phyloP scores from a whole-genome alignment of 1,140 invertebrate species.

The Bilobella aurantiaca region DNA sequence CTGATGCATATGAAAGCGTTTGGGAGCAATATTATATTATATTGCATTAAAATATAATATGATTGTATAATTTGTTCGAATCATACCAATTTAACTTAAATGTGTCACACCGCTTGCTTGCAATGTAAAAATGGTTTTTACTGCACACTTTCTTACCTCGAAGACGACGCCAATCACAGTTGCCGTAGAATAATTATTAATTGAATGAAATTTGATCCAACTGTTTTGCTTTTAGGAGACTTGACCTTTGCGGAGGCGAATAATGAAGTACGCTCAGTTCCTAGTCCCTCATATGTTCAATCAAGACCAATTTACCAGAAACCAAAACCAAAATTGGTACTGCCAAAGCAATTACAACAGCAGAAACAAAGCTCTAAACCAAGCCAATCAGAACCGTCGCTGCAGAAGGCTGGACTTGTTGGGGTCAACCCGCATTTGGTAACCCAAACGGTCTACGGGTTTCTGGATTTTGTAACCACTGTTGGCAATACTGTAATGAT shows the following conservation, averaged over 20 bases:
- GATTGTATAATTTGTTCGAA: too few species aligned
- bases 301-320: constrained; percentile 30
- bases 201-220: neutral
- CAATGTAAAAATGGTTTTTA: too few species aligned
- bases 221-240: neutral
- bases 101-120: too few species aligned
- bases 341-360: constrained; percentile 14
- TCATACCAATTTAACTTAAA: too few species aligned
- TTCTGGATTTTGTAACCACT: constrained; percentile 76
- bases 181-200: neutral
- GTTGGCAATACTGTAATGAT: constrained; percentile 82
- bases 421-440: constrained; percentile 37
- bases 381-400: constrained; percentile 4
- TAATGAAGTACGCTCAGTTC: constrained; percentile 21
- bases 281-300: constrained; percentile 21
- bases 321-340: constrained; percentile 28
- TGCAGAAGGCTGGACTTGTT: constrained; percentile 12
- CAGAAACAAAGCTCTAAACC: neutral
- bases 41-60: too few species aligned
- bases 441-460: constrained; percentile 75
- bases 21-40: too few species aligned
- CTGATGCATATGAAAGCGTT: too few species aligned
- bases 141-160: too few species aligned
- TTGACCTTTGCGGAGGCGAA: constrained; percentile 3
- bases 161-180: too few species aligned